Percentiles rank a stretch among this genome's conserved stretches.
Conservation (phyloP, 1,140 invertebrate species). For the Drosophila funebris region DNA sequence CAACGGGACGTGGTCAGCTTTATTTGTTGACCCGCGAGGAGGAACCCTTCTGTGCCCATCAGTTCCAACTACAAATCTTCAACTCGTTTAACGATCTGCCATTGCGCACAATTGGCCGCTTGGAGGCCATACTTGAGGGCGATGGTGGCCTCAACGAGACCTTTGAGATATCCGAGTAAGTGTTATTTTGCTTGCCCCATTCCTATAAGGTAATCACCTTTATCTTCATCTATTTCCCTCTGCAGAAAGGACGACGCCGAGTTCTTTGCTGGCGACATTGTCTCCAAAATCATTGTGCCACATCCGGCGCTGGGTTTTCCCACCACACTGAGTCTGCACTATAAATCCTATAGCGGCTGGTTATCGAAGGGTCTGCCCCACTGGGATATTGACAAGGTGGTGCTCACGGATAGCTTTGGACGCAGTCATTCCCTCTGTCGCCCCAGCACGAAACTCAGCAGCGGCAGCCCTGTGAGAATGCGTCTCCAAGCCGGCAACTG, state of each 20-base stretch:
- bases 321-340: constrained; percentile 89
- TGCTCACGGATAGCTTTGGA: constrained; percentile 93
- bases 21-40: constrained; percentile 95
- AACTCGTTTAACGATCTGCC: constrained; percentile 89
- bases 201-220: no score
- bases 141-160: constrained; percentile 93
- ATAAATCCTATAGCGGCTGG: constrained; percentile 96
- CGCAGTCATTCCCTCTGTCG: constrained; percentile 92
- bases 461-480: constrained; percentile 88
- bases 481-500: constrained; percentile 91
- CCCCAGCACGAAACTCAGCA: constrained; percentile 89
- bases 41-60: constrained; percentile 96
- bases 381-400: constrained; percentile 92
- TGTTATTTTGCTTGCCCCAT: no score
- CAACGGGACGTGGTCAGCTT: constrained; percentile 91
- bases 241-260: constrained; percentile 91
- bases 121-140: constrained; percentile 93
- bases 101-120: constrained; percentile 87
- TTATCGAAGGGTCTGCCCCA: constrained; percentile 92
- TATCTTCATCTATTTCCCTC: not conserved
- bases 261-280: constrained; percentile 88
- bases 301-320: constrained; percentile 92
- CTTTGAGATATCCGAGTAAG: constrained; percentile 93
- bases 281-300: constrained; percentile 93
- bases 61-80: constrained; percentile 92